Evolutionary conservation across 2,888 invertebrate species (phyloP).

Genomic region (Caenorhabditis afra): DNA sequence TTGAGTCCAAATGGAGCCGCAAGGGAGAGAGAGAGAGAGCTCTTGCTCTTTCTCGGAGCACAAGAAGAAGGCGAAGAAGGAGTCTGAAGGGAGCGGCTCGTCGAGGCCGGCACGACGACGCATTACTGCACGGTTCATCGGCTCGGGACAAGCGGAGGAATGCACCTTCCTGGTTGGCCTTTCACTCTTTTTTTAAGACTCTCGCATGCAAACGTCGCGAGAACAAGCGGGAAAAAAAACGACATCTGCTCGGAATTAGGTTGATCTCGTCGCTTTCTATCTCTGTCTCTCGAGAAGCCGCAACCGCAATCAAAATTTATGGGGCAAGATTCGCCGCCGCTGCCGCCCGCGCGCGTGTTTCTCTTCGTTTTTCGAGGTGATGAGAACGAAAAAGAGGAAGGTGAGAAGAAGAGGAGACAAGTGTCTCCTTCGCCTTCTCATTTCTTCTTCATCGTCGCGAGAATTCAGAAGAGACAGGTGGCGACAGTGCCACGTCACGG

Average conservation of each 20-base stretch:
- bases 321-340: constrained; percentile 3
- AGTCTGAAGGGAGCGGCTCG: constrained; percentile 18
- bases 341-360: constrained; percentile 8
- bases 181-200: constrained; percentile 16
- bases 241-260: constrained; percentile 51
- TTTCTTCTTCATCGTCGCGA: no score
- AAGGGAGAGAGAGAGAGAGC: constrained; percentile 6
- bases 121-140: constrained; percentile 43
- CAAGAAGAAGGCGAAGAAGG: no score
- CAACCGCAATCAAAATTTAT: constrained; percentile 59
- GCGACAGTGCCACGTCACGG: constrained; percentile 35
- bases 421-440: constrained; percentile 19
- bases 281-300: constrained; percentile 9
- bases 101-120: constrained; percentile 8
- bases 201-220: constrained; percentile 8
- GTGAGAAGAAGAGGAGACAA: constrained; percentile 28
- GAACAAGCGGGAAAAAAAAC: constrained; percentile 13
- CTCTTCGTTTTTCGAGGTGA: constrained; percentile 21
- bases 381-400: constrained; percentile 17
- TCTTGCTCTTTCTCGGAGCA: constrained; percentile 5
- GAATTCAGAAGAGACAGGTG: constrained; percentile 28
- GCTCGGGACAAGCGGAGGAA: constrained; percentile 21
- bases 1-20: not conserved
- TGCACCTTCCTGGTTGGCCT: constrained; percentile 39
- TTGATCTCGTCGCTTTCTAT: constrained; percentile 26